Evolutionary conservation across 2,888 invertebrate genomes (phyloP).

Genomic region (Eristalis pertinax): DNA sequence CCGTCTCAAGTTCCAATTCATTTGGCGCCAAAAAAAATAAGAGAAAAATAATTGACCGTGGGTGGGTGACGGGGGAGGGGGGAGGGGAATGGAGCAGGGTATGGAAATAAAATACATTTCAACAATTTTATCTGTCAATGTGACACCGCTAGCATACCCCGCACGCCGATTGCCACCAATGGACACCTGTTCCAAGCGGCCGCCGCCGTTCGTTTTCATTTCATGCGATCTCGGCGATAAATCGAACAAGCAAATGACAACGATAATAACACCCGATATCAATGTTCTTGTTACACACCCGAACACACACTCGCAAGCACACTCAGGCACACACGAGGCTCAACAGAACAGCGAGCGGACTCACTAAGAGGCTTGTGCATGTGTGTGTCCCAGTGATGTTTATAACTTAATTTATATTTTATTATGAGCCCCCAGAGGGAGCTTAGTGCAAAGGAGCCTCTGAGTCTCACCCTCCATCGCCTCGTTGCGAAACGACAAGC

Average conservation of each 20-base stretch:
- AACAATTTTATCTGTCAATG: slow-evolving; percentile 42
- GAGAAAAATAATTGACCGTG: neutral
- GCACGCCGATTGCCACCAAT: slow-evolving; percentile 6
- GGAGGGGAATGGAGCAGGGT: neutral
- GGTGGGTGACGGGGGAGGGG: too few relatives aligned
- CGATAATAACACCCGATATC: slow-evolving; percentile 62
- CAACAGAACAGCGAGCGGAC: too few relatives aligned
- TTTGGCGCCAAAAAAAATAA: slow-evolving; percentile 38
- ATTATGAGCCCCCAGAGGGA: slow-evolving; percentile 58
- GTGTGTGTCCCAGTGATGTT: slow-evolving; percentile 32
- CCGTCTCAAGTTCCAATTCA: slow-evolving; percentile 66
- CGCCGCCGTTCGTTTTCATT: neutral
- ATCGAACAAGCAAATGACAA: slow-evolving; percentile 66
- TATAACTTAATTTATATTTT: slow-evolving; percentile 71
- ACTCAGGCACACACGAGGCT: neutral
- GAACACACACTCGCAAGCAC: neutral
- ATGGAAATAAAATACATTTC: slow-evolving; percentile 57
- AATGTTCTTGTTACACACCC: slow-evolving; percentile 38
- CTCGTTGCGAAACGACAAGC: slow-evolving; percentile 24
- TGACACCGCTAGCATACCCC: slow-evolving; percentile 16
- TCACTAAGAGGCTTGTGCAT: neutral
- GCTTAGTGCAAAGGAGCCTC: neutral
- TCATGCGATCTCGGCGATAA: slow-evolving; percentile 45
- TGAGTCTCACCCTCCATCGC: neutral
- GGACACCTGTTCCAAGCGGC: neutral